phyloP scores from a whole-genome alignment of 1,140 invertebrate genomes.

The Apis dorsata region DNA sequence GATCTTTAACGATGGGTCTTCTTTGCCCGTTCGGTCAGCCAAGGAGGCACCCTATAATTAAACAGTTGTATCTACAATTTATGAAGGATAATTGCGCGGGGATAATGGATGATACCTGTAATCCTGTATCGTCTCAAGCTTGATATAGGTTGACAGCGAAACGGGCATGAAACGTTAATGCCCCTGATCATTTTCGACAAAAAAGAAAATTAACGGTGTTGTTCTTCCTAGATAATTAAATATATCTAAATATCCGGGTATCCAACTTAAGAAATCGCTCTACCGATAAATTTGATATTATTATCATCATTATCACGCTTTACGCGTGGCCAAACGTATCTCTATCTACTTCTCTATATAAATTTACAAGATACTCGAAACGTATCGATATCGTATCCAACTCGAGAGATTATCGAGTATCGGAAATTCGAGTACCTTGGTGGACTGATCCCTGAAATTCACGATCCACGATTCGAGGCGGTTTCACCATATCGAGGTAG shows the following conservation, averaged over 20 bases:
- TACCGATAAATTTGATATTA: neutral
- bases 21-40: neutral
- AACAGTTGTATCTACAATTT: constrained; percentile 36
- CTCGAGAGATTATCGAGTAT: neutral
- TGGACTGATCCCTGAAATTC: constrained; percentile 45
- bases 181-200: no score
- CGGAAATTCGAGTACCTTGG: neutral
- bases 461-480: constrained; percentile 55
- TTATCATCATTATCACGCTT: neutral
- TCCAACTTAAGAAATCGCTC: neutral
- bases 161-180: neutral
- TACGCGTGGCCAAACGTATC: neutral
- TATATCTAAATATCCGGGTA: neutral
- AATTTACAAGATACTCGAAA: neutral
- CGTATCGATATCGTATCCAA: neutral
- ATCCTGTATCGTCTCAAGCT: constrained; percentile 27
- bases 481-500: constrained; percentile 38
- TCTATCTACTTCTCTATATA: neutral
- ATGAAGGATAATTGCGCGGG: constrained; percentile 53
- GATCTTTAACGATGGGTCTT: constrained; percentile 9
- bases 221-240: neutral
- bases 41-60: constrained; percentile 38
- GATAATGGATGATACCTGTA: constrained; percentile 24
- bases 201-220: neutral
- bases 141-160: constrained; percentile 11